Percentiles rank a stretch among this genome's conserved stretches.
These are phyloP conservation scores for Catharus fuscescens DNA, from an alignment of 2,113 vertebrate genomes.

Conservation along the genomic window DNA sequence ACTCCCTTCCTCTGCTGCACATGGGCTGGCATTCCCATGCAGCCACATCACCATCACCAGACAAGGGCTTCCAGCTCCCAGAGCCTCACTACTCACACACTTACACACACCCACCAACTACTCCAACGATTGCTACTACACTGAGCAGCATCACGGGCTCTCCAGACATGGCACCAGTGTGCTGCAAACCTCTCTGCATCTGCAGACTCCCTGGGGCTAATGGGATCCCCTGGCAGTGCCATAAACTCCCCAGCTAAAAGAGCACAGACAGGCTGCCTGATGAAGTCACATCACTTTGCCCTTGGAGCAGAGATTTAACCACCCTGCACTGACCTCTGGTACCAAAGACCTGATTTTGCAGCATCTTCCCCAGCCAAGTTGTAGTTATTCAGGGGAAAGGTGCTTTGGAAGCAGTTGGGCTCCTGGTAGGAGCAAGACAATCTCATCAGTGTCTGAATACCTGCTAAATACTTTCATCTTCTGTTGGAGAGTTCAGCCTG, in stretches of 20 bases:
- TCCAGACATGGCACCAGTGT: background rate
- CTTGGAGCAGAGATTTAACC: background rate
- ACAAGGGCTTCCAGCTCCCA: background rate
- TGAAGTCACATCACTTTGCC: accelerated
- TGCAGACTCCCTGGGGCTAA: background rate
- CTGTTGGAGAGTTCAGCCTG: background rate
- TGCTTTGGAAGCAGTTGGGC: background rate
- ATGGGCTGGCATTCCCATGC: background rate
- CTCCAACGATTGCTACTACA: background rate
- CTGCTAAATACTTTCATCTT: background rate
- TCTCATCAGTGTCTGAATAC: background rate
- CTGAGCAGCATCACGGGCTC: background rate
- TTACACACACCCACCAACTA: background rate
- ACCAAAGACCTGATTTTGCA: background rate
- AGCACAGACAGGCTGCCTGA: background rate
- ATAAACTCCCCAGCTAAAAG: background rate
- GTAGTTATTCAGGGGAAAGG: background rate
- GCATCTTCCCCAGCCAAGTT: background rate
- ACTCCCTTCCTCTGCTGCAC: background rate
- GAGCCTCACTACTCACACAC: background rate
- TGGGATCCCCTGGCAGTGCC: background rate
- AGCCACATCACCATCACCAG: background rate
- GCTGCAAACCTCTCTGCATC: background rate
- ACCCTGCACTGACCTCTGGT: accelerated
- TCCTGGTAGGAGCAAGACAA: background rate